phyloP scores from a whole-genome alignment of 2,888 invertebrate species.

The Ecdyonurus torrentis region DNA sequence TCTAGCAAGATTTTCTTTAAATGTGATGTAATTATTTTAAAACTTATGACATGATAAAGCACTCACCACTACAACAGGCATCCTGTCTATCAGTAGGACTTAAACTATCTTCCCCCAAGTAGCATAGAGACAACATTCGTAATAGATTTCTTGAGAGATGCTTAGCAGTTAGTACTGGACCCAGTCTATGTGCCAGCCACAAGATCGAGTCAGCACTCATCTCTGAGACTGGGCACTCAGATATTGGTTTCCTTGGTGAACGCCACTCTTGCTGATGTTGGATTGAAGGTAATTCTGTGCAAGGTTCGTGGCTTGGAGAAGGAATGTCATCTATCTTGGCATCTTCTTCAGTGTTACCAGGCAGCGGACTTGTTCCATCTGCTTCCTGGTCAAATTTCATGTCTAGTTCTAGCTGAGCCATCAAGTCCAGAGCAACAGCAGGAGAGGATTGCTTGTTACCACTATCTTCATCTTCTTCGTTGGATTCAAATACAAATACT shows the following conservation, averaged over 20 bases:
- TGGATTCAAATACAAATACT: conserved; percentile 58
- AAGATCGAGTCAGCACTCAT: conserved; percentile 76
- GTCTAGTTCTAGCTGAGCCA: conserved; percentile 18
- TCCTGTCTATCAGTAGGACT: conserved; percentile 9
- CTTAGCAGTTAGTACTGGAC: conserved; percentile 84
- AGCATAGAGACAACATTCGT: conserved; percentile 87
- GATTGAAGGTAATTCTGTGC: neutral
- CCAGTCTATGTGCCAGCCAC: conserved; percentile 85
- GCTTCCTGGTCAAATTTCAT: conserved; percentile 34
- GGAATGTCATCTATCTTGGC: conserved; percentile 10
- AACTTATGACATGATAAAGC: neutral
- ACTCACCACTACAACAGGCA: conserved; percentile 5
- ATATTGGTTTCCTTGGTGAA: neutral
- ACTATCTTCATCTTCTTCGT: conserved; percentile 26
- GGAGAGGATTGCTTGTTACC: neutral
- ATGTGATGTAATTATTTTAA: no score
- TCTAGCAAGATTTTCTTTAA: no score
- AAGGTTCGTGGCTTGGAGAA: no score
- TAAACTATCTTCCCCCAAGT: conserved; percentile 67
- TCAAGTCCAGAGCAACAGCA: conserved; percentile 7
- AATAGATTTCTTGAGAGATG: conserved; percentile 81
- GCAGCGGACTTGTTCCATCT: conserved; percentile 25
- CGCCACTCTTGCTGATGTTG: neutral
- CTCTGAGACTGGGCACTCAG: conserved; percentile 33
- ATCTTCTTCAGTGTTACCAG: neutral